These are phyloP conservation scores for Netelia fuscicornis DNA, from an alignment of 2,888 invertebrate species.

Conservation along the genomic window DNA sequence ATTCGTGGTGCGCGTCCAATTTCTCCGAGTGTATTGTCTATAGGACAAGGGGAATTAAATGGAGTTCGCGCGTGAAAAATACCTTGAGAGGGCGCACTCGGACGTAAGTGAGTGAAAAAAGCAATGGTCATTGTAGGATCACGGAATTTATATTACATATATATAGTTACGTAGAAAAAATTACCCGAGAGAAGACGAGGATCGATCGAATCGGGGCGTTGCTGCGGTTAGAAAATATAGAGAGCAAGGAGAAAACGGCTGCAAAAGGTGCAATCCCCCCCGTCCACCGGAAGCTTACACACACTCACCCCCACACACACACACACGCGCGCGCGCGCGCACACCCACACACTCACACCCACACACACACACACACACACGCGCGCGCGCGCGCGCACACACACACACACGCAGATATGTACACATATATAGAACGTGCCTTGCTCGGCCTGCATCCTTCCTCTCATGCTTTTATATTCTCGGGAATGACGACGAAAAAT, in stretches of 20 bases:
- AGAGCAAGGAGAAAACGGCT: slow-evolving; percentile 60
- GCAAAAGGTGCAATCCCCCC: slow-evolving; percentile 69
- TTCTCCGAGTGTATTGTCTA: not conserved
- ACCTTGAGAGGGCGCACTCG: slow-evolving; percentile 21
- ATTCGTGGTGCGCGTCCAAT: not conserved
- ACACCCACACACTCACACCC: not conserved
- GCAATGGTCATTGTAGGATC: slow-evolving; percentile 49
- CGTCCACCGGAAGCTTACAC: slow-evolving; percentile 45
- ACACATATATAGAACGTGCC: slow-evolving; percentile 29
- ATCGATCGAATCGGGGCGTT: slow-evolving; percentile 80
- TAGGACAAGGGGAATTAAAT: not conserved
- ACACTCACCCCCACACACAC: not conserved
- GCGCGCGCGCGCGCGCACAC: too few relatives aligned
- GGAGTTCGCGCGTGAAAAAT: slow-evolving; percentile 38
- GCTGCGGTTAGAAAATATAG: slow-evolving; percentile 71
- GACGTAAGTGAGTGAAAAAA: slow-evolving; percentile 29
- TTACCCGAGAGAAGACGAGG: slow-evolving; percentile 73
- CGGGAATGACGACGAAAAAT: slow-evolving; percentile 18
- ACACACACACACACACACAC: not conserved
- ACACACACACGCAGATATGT: not conserved
- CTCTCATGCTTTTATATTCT: slow-evolving; percentile 48
- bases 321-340: too few relatives aligned
- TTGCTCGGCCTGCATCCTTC: slow-evolving; percentile 59
- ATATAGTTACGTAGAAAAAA: slow-evolving; percentile 25
- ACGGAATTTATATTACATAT: slow-evolving; percentile 13